These are phyloP conservation scores for Paramormyrops kingsleyae DNA, from an alignment of 2,113 vertebrate genomes.

Conservation along the genomic window DNA sequence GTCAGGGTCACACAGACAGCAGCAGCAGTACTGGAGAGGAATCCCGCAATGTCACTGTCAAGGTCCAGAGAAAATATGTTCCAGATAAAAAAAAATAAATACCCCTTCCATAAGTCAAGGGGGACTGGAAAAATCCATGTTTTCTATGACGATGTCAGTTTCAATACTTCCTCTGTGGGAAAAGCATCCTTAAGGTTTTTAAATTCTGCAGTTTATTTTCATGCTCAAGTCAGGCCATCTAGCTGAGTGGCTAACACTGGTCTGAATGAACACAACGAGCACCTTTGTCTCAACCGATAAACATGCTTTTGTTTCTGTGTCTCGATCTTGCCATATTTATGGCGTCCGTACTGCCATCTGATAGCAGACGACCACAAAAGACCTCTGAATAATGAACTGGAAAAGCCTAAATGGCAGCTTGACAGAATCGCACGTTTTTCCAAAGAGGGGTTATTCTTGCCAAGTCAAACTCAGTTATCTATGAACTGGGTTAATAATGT, in stretches of 20 bases:
- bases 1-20: not conserved
- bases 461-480: not conserved
- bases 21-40: not conserved
- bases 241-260: not conserved
- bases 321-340: not conserved
- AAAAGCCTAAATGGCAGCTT: not conserved
- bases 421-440: not conserved
- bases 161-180: not conserved
- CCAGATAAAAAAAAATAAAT: conserved; percentile 1
- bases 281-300: not conserved
- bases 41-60: not conserved
- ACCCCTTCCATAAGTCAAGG: not conserved
- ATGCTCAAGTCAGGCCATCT: not conserved
- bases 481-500: not conserved
- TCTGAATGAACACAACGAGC: not conserved
- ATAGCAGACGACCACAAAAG: not conserved
- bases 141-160: not conserved
- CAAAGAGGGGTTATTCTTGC: not conserved
- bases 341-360: not conserved
- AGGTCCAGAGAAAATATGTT: conserved; percentile 13
- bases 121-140: not conserved
- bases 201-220: not conserved
- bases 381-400: not conserved
- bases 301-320: not conserved
- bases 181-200: not conserved